phyloP scores from a whole-genome alignment of 2,797 vertebrate species.

The Buphagus erythrorhynchus region DNA sequence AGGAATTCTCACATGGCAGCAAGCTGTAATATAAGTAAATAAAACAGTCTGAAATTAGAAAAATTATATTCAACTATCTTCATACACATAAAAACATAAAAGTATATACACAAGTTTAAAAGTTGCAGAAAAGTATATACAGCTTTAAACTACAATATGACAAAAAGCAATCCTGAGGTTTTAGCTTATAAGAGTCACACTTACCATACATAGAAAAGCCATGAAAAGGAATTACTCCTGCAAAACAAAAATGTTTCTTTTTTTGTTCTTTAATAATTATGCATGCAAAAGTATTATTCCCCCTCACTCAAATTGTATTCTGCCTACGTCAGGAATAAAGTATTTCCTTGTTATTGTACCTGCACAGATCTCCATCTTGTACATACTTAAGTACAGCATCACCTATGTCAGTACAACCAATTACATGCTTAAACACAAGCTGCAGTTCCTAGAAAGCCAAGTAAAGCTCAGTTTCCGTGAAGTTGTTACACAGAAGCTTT shows the following conservation, averaged over 20 bases:
- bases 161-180: not conserved
- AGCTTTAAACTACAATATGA: not conserved
- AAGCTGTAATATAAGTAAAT: not conserved
- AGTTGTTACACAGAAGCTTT: not conserved
- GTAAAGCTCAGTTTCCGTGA: not conserved
- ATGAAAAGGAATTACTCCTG: slow-evolving; percentile 97
- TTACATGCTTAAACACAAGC: not conserved
- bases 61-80: not conserved
- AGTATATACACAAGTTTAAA: not conserved
- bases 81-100: not conserved
- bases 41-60: not conserved
- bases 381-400: not conserved
- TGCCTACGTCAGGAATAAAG: not conserved
- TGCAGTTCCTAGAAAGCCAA: not conserved
- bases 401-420: not conserved
- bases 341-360: not conserved
- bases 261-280: not conserved
- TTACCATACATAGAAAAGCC: slow-evolving; percentile 99
- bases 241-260: slow-evolving; percentile 21
- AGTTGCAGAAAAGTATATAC: not conserved
- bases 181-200: slow-evolving; percentile 62
- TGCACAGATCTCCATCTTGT: not conserved
- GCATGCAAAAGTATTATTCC: not conserved
- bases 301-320: not conserved
- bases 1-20: not conserved